Percentiles rank a stretch among this genome's conserved stretches.
Evolutionary conservation across 1,140 invertebrate species (phyloP).

Genomic region (Bombus turneri): DNA sequence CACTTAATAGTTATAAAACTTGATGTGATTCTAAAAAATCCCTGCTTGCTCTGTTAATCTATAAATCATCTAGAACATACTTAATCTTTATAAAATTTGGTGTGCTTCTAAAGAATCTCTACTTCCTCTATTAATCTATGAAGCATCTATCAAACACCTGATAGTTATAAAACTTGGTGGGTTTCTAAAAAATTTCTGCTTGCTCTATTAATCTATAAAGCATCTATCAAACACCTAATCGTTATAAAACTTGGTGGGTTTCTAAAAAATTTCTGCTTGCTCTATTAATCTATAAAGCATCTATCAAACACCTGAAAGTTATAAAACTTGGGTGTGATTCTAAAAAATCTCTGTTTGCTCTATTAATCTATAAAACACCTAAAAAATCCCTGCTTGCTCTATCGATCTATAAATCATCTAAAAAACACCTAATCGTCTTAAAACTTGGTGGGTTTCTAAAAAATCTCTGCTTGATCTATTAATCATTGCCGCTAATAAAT

Average conservation of each 20-base stretch:
- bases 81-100: no score
- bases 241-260: fast-evolving
- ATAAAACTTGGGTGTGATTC: not conserved
- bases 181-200: no score
- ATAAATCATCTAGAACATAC: no score
- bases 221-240: fast-evolving
- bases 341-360: not conserved
- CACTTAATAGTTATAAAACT: fast-evolving
- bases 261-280: fast-evolving
- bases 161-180: no score
- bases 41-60: fast-evolving
- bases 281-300: no score
- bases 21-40: fast-evolving
- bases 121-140: no score
- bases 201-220: no score
- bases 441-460: no score
- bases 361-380: no score
- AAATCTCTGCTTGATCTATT: not conserved
- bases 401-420: no score
- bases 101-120: no score
- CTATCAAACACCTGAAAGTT: fast-evolving
- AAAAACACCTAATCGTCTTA: fast-evolving
- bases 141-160: fast-evolving
- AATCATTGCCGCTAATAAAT: not conserved
- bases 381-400: no score